Conservation (phyloP, 2,797 vertebrate species). For the Macropodus opercularis region DNA sequence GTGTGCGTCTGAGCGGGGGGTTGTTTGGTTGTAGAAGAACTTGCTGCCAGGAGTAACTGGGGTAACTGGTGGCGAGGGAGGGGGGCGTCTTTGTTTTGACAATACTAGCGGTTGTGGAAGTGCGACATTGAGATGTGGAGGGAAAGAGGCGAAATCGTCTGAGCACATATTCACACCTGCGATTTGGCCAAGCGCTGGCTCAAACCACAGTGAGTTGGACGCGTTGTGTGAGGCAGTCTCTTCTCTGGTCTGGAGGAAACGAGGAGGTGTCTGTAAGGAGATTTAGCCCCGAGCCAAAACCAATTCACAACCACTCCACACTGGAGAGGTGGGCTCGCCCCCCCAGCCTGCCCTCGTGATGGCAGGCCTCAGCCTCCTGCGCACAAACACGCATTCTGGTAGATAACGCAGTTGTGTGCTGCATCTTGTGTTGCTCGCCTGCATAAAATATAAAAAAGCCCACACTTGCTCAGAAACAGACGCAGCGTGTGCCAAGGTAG, state of each 20-base stretch:
- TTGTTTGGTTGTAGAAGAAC: constrained; percentile 47
- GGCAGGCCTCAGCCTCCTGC: constrained; percentile 54
- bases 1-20: constrained; percentile 15
- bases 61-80: constrained; percentile 16
- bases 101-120: constrained; percentile 55
- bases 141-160: constrained; percentile 6
- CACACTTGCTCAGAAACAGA: constrained; percentile 27
- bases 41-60: constrained; percentile 27
- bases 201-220: constrained; percentile 62
- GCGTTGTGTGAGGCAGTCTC: constrained; percentile 55
- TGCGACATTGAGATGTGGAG: constrained; percentile 41
- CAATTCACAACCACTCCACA: constrained; percentile 76
- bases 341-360: constrained; percentile 64
- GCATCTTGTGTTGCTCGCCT: constrained; percentile 32
- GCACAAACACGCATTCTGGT: constrained; percentile 14
- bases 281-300: constrained; percentile 76
- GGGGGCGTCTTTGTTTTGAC: constrained; percentile 55
- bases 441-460: constrained; percentile 47
- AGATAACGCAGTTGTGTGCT: constrained; percentile 7
- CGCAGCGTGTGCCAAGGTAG: constrained; percentile 52
- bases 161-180: constrained; percentile 63
- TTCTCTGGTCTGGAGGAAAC: constrained; percentile 59
- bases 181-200: constrained; percentile 66
- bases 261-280: constrained; percentile 72
- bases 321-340: constrained; percentile 74